A percentile compares a stretch with the other conserved stretches of the same genome.
phyloP scores from a whole-genome alignment of 2,113 vertebrate genomes.

The Micromys minutus region DNA sequence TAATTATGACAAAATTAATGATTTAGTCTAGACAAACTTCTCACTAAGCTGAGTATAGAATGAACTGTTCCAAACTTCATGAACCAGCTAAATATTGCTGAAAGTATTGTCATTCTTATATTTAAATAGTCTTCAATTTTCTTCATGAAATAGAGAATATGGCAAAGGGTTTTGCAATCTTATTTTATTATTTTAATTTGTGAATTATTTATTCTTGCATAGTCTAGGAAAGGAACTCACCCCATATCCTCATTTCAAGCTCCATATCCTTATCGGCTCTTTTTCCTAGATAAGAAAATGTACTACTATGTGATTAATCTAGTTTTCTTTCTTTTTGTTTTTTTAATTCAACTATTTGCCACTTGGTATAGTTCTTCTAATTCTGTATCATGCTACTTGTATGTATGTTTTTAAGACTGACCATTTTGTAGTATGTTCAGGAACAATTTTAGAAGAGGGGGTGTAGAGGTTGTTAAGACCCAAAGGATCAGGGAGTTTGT shows the following conservation, averaged over 20 bases:
- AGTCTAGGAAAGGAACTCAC: neutral
- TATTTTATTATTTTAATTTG: neutral
- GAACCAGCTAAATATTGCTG: neutral
- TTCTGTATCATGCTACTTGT: neutral
- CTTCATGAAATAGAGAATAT: neutral
- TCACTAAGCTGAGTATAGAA: neutral
- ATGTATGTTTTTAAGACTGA: neutral
- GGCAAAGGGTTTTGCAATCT: neutral
- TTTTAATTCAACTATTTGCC: neutral
- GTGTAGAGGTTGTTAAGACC: no score
- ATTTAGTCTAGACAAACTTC: neutral
- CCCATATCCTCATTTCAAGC: neutral
- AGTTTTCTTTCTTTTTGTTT: neutral
- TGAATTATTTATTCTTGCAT: neutral
- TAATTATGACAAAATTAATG: neutral
- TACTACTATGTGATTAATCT: neutral
- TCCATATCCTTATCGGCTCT: neutral
- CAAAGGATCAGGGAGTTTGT: neutral
- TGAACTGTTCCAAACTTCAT: neutral
- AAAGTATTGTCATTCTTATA: neutral
- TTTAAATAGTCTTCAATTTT: neutral
- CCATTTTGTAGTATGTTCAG: neutral
- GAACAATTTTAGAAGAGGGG: neutral
- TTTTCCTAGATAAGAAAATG: neutral
- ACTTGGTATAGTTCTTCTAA: neutral